Evolutionary conservation across 2,113 vertebrate species (phyloP).

Genomic region (Nasalis larvatus): DNA sequence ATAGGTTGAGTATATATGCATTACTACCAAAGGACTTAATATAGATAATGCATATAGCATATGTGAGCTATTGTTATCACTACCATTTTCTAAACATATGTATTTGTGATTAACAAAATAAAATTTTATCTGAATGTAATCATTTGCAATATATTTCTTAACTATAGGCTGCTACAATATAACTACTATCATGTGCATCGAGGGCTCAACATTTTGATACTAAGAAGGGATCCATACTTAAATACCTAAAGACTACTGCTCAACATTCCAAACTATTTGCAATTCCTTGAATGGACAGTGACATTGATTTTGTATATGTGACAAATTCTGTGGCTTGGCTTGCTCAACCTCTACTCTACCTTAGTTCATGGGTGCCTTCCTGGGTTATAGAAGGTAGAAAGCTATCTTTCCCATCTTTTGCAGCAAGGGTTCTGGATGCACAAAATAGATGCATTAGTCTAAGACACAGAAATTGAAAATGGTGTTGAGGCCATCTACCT

Average conservation of each 20-base stretch:
- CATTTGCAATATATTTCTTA: constrained; percentile 12
- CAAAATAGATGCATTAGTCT: neutral
- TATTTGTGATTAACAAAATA: neutral
- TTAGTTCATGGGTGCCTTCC: neutral
- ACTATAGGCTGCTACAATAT: neutral
- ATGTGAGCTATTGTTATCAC: neutral
- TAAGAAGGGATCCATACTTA: neutral
- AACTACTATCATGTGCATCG: neutral
- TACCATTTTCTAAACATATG: neutral
- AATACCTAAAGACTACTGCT: neutral
- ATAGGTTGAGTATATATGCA: neutral
- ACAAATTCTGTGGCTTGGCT: neutral
- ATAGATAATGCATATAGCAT: neutral
- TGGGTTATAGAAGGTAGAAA: neutral
- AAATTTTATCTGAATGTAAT: neutral
- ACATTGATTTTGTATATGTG: neutral
- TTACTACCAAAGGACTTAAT: neutral
- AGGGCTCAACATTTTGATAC: neutral
- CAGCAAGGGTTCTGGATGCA: neutral
- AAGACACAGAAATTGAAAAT: neutral
- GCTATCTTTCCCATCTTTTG: neutral
- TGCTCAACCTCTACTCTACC: neutral
- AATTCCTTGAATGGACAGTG: neutral
- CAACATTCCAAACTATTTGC: neutral
- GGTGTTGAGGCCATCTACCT: neutral